Base-by-base conservation (phyloP, 2,113 vertebrate genomes). In the Vulpes lagopus region DNA sequence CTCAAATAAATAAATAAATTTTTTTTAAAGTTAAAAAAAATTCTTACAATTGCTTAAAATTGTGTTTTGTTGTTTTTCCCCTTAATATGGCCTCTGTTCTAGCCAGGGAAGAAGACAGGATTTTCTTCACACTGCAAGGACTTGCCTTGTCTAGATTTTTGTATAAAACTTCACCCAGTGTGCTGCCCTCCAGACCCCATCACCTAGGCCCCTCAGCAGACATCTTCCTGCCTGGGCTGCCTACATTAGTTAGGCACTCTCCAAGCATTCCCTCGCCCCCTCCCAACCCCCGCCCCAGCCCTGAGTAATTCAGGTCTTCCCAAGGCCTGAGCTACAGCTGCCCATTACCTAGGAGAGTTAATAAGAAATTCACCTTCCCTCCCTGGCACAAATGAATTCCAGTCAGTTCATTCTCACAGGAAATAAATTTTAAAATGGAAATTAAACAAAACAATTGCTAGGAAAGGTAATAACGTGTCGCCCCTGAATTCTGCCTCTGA, bases 391-490 rank as follows among this genome's bases (percentile, higher is more conserved):
- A 94, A 98, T 98, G 98, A 97, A 97, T 98, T 98, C 97, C 85
- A 98, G 96, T 93, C 98, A 87, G 95, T 96, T 97, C 94, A 64
- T 98, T 98, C 97, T 98, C 98, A 97, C 85, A 98, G 98, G 97
- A 98, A 98, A 98, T 98, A 98, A 73, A 98, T 96, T 97, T 98
- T 95, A 95, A 98, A 98, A 98, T 98, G 98, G 98, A 98, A 98
- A 98, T 98, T 98, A 98, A 98, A 97, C 93, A 98, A 98, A 98
- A 98, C 98, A 98, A 98, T 98, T 87, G 97, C 96, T 94, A 85
- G 97, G 92, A 97, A 97, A 98, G 97, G 97, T 98, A 98, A 98
- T 98, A 97, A 96, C 9, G 62, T 93, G 91, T 96, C 53, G 16
- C 93, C 85, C 93, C 93, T 96, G 97, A 92, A 96, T 98, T 96